Percentiles rank a stretch among this genome's conserved stretches.
These are phyloP conservation scores for Pseudomyrmex cubaensis DNA, from an alignment of 1,140 invertebrate species.

Conservation along the genomic window DNA sequence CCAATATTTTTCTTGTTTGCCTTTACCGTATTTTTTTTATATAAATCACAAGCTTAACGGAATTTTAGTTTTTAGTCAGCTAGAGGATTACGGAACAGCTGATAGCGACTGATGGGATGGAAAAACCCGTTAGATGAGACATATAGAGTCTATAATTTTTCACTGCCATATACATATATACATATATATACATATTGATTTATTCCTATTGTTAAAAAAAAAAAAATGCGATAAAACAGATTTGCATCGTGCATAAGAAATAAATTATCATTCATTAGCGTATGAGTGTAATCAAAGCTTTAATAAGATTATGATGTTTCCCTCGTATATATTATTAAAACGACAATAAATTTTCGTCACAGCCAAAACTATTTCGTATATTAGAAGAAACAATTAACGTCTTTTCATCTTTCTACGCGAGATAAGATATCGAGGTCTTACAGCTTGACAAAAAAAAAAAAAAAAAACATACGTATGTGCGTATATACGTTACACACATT, in stretches of 20 bases:
- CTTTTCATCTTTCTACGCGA: slow-evolving; percentile 9
- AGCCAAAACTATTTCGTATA: slow-evolving; percentile 27
- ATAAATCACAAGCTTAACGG: neutral
- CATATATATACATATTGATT: slow-evolving; percentile 31
- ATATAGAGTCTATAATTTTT: slow-evolving; percentile 66
- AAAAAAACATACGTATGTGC: slow-evolving; percentile 27
- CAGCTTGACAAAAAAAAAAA: neutral
- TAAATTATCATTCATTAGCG: slow-evolving; percentile 27
- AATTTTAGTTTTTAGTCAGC: slow-evolving; percentile 29
- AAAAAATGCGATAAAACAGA: slow-evolving; percentile 4
- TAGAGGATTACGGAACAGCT: neutral
- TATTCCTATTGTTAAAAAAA: slow-evolving; percentile 28
- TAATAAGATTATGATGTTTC: slow-evolving; percentile 34
- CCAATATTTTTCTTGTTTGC: neutral
- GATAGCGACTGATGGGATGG: slow-evolving; percentile 28
- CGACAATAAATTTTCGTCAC: slow-evolving; percentile 50
- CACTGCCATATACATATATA: slow-evolving; percentile 62
- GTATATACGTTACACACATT: slow-evolving; percentile 13
- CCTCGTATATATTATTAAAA: neutral
- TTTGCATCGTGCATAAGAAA: neutral
- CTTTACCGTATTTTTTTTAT: slow-evolving; percentile 19
- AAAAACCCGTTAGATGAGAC: slow-evolving; percentile 45
- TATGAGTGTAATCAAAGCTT: slow-evolving; percentile 49
- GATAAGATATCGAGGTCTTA: slow-evolving; percentile 29
- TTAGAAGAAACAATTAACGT: slow-evolving; percentile 17